Conservation (phyloP, 1,140 invertebrate genomes). For the Drosophila chauvacae region DNA sequence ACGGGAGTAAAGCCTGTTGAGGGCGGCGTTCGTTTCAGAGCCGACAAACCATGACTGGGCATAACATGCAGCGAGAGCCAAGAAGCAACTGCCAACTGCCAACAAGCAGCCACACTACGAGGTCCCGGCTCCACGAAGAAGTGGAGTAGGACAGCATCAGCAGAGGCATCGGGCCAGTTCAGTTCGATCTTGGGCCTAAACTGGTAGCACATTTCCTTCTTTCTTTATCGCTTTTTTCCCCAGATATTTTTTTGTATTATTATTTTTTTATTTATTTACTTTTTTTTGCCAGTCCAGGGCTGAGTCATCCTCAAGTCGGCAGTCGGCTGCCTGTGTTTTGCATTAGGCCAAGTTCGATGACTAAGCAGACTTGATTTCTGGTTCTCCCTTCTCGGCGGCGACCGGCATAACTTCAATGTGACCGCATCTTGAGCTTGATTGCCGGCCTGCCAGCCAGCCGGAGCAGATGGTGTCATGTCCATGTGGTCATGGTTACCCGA, state of each 20-base stretch:
- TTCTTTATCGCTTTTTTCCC: slow-evolving; percentile 13
- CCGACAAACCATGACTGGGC: slow-evolving; percentile 64
- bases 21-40: slow-evolving; percentile 57
- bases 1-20: slow-evolving; percentile 54
- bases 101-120: slow-evolving; percentile 19
- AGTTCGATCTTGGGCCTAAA: slow-evolving; percentile 54
- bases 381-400: slow-evolving; percentile 35
- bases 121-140: slow-evolving; percentile 48
- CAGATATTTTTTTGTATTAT: slow-evolving; percentile 16
- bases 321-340: slow-evolving; percentile 61
- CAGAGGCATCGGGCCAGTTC: slow-evolving; percentile 37
- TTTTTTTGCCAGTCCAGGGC: slow-evolving; percentile 58
- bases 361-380: slow-evolving; percentile 71
- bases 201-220: slow-evolving; percentile 71
- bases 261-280: slow-evolving; percentile 2
- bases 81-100: slow-evolving; percentile 9
- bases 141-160: slow-evolving; percentile 53
- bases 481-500: slow-evolving; percentile 19
- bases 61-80: slow-evolving; percentile 50
- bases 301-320: slow-evolving; percentile 69
- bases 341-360: slow-evolving; percentile 81
- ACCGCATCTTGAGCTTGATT: slow-evolving; percentile 61
- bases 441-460: slow-evolving; percentile 34
- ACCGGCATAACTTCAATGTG: slow-evolving; percentile 75
- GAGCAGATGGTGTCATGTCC: slow-evolving; percentile 43